Evolutionary conservation across 2,797 vertebrate species (phyloP).

Genomic region (Propithecus perrieri): DNA sequence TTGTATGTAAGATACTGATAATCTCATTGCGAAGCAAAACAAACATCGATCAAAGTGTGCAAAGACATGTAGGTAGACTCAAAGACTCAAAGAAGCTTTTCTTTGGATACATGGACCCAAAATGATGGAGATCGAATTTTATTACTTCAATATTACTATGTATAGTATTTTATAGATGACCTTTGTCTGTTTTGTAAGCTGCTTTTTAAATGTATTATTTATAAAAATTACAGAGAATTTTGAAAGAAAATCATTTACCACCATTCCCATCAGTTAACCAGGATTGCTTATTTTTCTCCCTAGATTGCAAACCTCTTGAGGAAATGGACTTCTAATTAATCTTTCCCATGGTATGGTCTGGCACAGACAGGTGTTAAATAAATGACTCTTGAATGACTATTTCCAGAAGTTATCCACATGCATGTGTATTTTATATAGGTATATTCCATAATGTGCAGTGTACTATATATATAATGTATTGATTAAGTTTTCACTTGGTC

Average conservation of each 20-base stretch:
- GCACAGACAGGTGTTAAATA: not conserved
- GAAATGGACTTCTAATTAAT: not conserved
- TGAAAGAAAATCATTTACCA: not conserved
- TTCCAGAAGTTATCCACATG: not conserved
- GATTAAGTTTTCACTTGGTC: not conserved
- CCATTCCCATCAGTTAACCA: not conserved
- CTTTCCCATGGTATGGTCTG: not conserved
- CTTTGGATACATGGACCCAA: not conserved
- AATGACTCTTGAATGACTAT: not conserved
- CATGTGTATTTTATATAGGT: not conserved
- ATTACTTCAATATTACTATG: not conserved
- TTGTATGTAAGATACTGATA: not conserved
- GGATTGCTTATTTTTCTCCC: not conserved
- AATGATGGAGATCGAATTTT: not conserved
- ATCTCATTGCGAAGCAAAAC: not conserved
- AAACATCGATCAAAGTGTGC: not conserved
- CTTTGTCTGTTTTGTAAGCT: not conserved
- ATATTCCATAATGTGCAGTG: not conserved
- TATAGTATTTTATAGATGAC: not conserved
- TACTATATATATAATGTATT: not conserved
- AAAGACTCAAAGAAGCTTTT: not conserved
- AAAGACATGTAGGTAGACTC: not conserved
- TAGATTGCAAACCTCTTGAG: not conserved
- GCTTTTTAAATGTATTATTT: not conserved
- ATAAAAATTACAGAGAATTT: not conserved